Percentiles rank a stretch among this genome's conserved stretches.
Conservation (phyloP, 2,888 invertebrate genomes). For the Clusia tigrina region DNA sequence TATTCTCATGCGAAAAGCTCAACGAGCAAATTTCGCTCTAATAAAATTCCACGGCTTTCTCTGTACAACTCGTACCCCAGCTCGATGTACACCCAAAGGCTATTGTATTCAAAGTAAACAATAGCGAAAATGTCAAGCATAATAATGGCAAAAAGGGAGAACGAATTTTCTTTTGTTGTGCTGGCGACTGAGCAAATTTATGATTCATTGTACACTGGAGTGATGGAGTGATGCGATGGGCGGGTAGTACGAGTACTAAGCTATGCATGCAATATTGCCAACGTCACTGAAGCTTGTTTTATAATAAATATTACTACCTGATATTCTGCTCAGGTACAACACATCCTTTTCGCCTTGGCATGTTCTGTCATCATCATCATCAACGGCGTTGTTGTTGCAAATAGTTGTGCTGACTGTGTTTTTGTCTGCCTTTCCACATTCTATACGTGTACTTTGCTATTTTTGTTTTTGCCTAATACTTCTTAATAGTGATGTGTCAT, state of each 20-base stretch:
- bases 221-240: no score
- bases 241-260: no score
- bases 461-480: constrained; percentile 25
- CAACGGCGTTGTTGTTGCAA: not conserved
- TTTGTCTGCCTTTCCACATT: not conserved
- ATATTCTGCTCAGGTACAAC: constrained; percentile 11
- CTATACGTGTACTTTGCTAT: not conserved
- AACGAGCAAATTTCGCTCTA: constrained; percentile 2
- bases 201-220: no score
- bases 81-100: not conserved
- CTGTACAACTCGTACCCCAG: not conserved
- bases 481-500: constrained; percentile 30
- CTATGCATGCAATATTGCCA: constrained; percentile 14
- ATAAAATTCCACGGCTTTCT: not conserved
- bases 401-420: not conserved
- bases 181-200: constrained; percentile 22
- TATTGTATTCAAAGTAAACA: constrained; percentile 37
- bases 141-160: constrained; percentile 20
- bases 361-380: constrained; percentile 7
- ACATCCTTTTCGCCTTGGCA: constrained; percentile 5
- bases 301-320: constrained; percentile 34
- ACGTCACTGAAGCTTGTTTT: constrained; percentile 36
- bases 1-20: not conserved
- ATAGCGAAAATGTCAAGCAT: constrained; percentile 35
- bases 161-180: constrained; percentile 19